Evolutionary conservation across 2,797 vertebrate genomes (phyloP), one percentile per base, ranked within the genome.

Genomic region (Hypotaenidia okinawae): DNA sequence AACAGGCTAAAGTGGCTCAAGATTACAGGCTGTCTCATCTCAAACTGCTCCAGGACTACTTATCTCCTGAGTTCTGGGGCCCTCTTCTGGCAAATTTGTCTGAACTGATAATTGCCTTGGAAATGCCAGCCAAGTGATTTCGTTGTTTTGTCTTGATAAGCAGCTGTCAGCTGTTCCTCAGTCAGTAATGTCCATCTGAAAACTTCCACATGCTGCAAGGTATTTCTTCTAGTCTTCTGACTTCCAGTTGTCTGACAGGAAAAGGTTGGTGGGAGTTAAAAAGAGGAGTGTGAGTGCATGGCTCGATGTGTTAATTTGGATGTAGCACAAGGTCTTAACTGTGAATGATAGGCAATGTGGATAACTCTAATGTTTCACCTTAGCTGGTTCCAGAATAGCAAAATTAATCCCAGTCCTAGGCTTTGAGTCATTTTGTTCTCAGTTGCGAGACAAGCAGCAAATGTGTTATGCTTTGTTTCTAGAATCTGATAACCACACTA

Each of bases 201-300:
- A 91, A 73, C 14, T 62, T 92, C n/a, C 33, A 33, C 41, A 32
- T 41, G 10, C 32, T 94, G 12, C 69, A 64, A 85, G 21, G 9
- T 68, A 54, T 95, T 96, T 84, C 51, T 86, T 73, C 58, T 24
- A 85, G 57, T 51, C 39, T 79, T 77, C 30, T 82, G 73, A 22
- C 22, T 84, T 91, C 16, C 49, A 69, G 35, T 58, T 68, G 22
- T 70, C 41, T 87, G 39, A 61, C 52, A 64, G 55, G 13, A 76
- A 87, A 94, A 94, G 52, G 16, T 85, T 66, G 89, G 27, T 89
- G 23, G 18, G 23, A 68, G 43, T 89, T 91, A 87, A 85, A 94
- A 91, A 72, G 18, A 67, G 9, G 32, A 76, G 35, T 51, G 32
- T 75, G 75, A 83, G 49, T 76, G 57, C 68, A 62, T 43, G 30